Conservation (phyloP, 2,888 invertebrate genomes). For the Cephonodes hylas region DNA sequence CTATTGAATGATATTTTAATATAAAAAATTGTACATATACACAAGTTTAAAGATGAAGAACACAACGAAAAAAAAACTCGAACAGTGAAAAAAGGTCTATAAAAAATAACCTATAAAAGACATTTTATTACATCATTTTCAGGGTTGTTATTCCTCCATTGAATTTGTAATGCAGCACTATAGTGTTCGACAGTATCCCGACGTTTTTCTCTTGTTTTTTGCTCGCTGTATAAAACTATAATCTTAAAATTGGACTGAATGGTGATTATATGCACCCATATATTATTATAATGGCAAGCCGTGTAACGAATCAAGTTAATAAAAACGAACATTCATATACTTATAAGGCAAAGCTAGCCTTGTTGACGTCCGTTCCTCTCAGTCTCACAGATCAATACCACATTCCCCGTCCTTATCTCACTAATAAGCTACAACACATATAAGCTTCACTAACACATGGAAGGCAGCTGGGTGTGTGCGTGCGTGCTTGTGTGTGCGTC, state of each 20-base stretch:
- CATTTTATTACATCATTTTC: background rate
- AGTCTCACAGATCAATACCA: conserved; percentile 49
- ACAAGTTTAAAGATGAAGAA: too few species aligned
- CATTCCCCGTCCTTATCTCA: conserved; percentile 61
- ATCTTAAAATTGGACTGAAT: conserved; percentile 55
- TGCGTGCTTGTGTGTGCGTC: background rate
- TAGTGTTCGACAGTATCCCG: background rate
- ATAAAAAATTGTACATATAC: too few species aligned
- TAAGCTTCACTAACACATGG: conserved; percentile 40
- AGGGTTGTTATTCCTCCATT: background rate
- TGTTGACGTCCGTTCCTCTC: conserved; percentile 66
- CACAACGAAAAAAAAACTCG: too few species aligned
- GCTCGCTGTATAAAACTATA: conserved; percentile 26
- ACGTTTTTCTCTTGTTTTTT: conserved; percentile 4
- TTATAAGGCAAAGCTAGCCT: conserved; percentile 76
- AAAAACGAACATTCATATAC: conserved; percentile 77
- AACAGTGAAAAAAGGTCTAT: background rate
- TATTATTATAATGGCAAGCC: conserved; percentile 73
- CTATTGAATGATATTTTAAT: too few species aligned
- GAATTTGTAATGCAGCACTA: background rate
- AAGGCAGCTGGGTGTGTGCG: conserved; percentile 39
- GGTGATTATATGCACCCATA: conserved; percentile 64
- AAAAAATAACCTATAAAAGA: background rate
- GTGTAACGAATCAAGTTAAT: conserved; percentile 77
- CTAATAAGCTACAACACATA: conserved; percentile 68